Evolutionary conservation across 2,888 invertebrate genomes (phyloP), one percentile per base, ranked within the genome.

Genomic region (Yponomeuta evonymella): DNA sequence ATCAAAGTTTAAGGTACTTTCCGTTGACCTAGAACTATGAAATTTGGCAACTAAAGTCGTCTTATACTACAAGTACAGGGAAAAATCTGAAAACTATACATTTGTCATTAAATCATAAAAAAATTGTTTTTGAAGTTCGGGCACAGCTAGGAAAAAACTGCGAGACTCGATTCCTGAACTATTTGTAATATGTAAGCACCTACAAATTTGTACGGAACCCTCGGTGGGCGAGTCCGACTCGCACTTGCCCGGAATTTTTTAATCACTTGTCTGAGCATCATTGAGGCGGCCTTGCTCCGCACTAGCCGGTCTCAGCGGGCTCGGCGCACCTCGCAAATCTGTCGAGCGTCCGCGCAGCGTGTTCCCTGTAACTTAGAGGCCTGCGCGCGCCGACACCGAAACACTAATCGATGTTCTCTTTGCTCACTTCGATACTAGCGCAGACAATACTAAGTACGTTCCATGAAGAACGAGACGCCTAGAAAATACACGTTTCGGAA

Each of bases 321-420:
- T 73, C 73, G 74, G 73, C 72, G 74, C 73, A 73, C 74, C 76
- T 80, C 80, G 76, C 80, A 80, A 81, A 81, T 80, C 79, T 79
- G 79, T 79, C 79, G 73, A 73, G 76, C 77, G 75, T 71, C 72
- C 73, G 73, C 71, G 73, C 75, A 75, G 73, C 74, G 73, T 75
- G 75, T 72, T 71, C 71, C 73, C 70, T 72, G 73, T 75, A 74
- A 78, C 75, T 76, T 75, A 75, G 72, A 72, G 67, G 73, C 72
- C 71, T 72, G 74, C 73, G 73, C 72, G 72, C 66, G 72, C 70
- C 73, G 72, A 73, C 73, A 74, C 72, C 70, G 72, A 70, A 74
- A 74, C 75, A 75, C 75, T 75, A 75, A 75, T 75, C 75, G 75
- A 74, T 72, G 73, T 72, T 71, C 67, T 29, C 29, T 23, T 69